Base-by-base conservation (phyloP, 1,140 invertebrate species). In the Mercenaria mercenaria region DNA sequence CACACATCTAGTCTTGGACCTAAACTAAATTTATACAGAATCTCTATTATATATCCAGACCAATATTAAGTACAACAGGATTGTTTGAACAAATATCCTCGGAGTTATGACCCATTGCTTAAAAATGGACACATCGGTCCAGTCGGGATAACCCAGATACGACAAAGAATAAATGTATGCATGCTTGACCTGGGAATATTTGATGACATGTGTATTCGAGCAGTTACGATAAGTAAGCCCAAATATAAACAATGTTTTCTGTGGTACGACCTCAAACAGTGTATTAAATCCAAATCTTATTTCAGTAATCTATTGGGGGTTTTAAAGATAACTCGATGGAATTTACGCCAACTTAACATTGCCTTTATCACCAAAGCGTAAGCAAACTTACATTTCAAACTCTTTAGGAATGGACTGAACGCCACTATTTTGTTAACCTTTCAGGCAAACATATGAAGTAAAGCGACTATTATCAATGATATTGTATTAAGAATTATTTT, bases 401-500 rank as follows among this genome's bases (percentile, higher is more conserved):
- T 76, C 39, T 76, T 50, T 50, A 50, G 20, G 39, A 76, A 43
- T 50, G 23, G 72, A 41, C n/a, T 72, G 39, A 72, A 72, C 10
- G 34, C 37, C 18, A 23, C 26, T 76, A 26, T 50, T 76, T 50
- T 76, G 41, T 50, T 76, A 41, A 76, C 72, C 72, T 76, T 50
- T 41, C 3, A 4, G 39, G n/a, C 23, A 41, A 29, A 43, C n/a
- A 29, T 50, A 29, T 76, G 39, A 50, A 43, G 72, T 76, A 50
- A 76, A 76, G 41, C n/a, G n/a, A 26, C 39, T 43, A 67, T 47
- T 82, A 82, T 82, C 80, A 59, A 34, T 59, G 23, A 82, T 82
- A 61, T 67, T 82, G 80, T 82, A 82, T 82, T 37, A 64, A 82
- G 80, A 82, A 67, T 82, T 82, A 82, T 82, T 82, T 82, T 82